These are phyloP conservation scores for Drosophila navojoa DNA, from an alignment of 1,140 invertebrate genomes.

Conservation along the genomic window DNA sequence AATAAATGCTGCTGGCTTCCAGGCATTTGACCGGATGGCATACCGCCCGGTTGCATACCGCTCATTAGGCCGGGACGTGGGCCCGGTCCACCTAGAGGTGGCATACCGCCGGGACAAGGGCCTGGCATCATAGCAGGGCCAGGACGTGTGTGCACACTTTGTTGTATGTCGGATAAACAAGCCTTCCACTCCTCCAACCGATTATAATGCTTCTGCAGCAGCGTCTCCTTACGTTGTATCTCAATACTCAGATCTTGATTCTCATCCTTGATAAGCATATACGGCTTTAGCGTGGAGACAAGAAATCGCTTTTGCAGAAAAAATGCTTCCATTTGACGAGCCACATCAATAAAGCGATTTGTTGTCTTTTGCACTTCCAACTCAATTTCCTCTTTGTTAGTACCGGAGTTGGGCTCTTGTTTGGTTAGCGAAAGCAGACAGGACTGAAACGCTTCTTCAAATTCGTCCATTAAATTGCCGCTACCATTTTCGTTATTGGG, in stretches of 20 bases:
- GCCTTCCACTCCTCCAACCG: constrained; percentile 95
- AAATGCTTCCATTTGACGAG: constrained; percentile 96
- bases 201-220: constrained; percentile 95
- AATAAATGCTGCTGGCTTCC: constrained; percentile 83
- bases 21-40: constrained; percentile 60
- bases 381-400: constrained; percentile 93
- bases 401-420: constrained; percentile 88
- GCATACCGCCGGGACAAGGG: constrained; percentile 50
- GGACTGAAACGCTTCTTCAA: constrained; percentile 94
- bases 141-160: constrained; percentile 75
- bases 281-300: constrained; percentile 94
- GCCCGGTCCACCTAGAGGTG: constrained; percentile 54
- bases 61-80: constrained; percentile 62
- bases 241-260: constrained; percentile 93
- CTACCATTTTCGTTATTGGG: constrained; percentile 91
- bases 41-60: constrained; percentile 57
- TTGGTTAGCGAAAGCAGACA: constrained; percentile 93
- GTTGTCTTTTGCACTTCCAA: constrained; percentile 94
- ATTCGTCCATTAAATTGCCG: constrained; percentile 92
- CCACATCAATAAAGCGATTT: constrained; percentile 93
- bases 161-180: constrained; percentile 89
- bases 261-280: constrained; percentile 95
- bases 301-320: constrained; percentile 96
- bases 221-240: constrained; percentile 92
- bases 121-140: constrained; percentile 55